A percentile compares a stretch with the other conserved stretches of the same genome.
Conservation (phyloP, 2,888 invertebrate genomes). For the Heteromyza rotundicornis region DNA sequence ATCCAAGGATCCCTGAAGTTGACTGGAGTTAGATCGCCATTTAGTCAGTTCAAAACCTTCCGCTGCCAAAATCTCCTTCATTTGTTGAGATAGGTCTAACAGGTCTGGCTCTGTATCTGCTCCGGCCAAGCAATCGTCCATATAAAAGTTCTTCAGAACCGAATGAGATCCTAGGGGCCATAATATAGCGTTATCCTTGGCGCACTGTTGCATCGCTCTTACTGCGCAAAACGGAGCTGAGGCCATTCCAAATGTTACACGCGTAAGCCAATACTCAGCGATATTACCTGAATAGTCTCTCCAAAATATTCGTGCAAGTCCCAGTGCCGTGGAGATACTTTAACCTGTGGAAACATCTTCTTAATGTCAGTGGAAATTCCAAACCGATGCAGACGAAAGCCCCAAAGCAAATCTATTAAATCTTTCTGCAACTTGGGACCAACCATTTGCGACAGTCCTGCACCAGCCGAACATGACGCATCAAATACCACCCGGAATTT, state of each 20-base stretch:
- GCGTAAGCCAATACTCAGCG: neutral
- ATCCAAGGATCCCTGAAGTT: neutral
- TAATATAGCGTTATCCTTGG: slow-evolving; percentile 2
- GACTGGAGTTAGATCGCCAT: slow-evolving; percentile 7
- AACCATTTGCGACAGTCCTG: slow-evolving; percentile 12
- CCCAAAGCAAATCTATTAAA: slow-evolving; percentile 3
- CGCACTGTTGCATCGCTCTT: slow-evolving; percentile 16
- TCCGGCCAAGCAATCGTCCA: slow-evolving; percentile 17
- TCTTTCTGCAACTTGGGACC: slow-evolving; percentile 13
- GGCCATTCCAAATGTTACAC: slow-evolving; percentile 12
- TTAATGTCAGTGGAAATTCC: neutral
- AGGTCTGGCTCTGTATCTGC: slow-evolving; percentile 11
- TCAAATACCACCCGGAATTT: slow-evolving; percentile 17
- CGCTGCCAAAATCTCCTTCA: slow-evolving; percentile 3
- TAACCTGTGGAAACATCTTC: neutral
- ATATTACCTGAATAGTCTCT: neutral
- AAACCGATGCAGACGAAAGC: neutral
- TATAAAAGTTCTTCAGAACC: slow-evolving; percentile 13
- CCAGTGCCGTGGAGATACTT: neutral
- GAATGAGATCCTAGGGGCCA: slow-evolving; percentile 8
- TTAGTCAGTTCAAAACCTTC: slow-evolving; percentile 15
- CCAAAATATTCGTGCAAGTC: neutral
- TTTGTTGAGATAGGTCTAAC: neutral
- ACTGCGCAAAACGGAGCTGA: slow-evolving; percentile 14
- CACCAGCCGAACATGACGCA: slow-evolving; percentile 15